Percentiles rank a stretch among this genome's conserved stretches.
These are phyloP conservation scores for Eupithecia tripunctaria DNA, from an alignment of 2,888 invertebrate species.

Conservation along the genomic window DNA sequence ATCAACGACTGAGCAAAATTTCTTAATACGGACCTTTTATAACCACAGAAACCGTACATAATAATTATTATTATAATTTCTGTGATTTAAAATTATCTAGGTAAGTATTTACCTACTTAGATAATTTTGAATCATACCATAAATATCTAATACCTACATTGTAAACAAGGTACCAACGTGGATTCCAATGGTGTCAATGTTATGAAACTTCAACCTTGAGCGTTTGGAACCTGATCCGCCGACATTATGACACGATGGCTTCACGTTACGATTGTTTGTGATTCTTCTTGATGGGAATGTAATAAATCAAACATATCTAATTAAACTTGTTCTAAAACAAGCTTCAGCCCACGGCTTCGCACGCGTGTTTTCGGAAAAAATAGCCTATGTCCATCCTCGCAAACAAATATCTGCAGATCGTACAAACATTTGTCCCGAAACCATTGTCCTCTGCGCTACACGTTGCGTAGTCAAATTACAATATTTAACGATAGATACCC, in stretches of 20 bases:
- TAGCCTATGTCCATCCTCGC: no score
- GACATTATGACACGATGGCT: constrained; percentile 53
- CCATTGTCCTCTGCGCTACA: no score
- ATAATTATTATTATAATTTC: no score
- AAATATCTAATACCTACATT: constrained; percentile 25
- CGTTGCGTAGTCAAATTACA: no score
- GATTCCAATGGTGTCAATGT: constrained; percentile 69
- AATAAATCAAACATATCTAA: constrained; percentile 16
- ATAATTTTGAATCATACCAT: background rate
- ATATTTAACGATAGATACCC: no score
- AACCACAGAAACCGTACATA: no score
- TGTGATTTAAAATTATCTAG: no score
- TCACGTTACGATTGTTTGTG: constrained; percentile 48
- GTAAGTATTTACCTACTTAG: no score
- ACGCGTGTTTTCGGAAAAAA: background rate
- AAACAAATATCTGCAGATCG: no score
- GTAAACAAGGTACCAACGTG: constrained; percentile 41
- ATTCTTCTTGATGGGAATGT: constrained; percentile 28
- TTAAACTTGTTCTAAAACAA: background rate
- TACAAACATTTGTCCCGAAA: no score
- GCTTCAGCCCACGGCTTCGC: background rate
- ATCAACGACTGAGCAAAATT: no score
- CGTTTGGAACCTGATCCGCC: constrained; percentile 68
- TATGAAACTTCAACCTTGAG: constrained; percentile 72
- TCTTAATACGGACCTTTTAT: no score